These are phyloP conservation scores for Dermochelys coriacea DNA, from an alignment of 2,797 vertebrate genomes.

Conservation along the genomic window DNA sequence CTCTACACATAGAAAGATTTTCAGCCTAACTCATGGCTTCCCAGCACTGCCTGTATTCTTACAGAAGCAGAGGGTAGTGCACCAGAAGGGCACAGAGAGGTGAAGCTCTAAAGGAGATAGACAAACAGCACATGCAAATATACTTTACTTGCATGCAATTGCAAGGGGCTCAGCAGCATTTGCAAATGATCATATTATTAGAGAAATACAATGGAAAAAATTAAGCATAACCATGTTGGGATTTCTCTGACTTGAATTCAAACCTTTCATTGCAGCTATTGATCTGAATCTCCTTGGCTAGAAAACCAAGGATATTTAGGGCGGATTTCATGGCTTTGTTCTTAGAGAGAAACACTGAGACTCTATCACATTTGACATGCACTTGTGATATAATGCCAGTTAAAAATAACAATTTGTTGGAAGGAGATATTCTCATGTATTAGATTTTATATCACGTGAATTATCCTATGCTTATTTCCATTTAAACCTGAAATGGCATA, in stretches of 20 bases:
- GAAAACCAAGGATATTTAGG: not conserved
- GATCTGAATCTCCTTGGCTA: conserved; percentile 15
- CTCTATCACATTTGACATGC: not conserved
- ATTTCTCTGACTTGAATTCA: conserved; percentile 23
- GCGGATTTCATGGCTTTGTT: not conserved
- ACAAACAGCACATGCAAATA: not conserved
- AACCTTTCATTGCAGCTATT: not conserved
- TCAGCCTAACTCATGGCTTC: not conserved
- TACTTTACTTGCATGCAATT: not conserved
- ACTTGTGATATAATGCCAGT: not conserved
- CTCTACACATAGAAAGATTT: not conserved
- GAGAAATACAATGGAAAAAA: not conserved
- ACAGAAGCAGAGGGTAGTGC: not conserved
- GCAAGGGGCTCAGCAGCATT: not conserved
- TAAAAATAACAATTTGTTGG: not conserved
- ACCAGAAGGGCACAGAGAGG: not conserved
- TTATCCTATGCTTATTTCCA: not conserved
- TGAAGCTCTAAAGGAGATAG: not conserved
- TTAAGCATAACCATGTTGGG: not conserved
- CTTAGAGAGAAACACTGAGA: conserved; percentile 7
- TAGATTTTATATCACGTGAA: not conserved
- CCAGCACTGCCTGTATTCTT: not conserved
- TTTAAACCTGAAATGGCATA: not conserved
- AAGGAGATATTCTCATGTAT: not conserved
- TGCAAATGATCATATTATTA: not conserved